phyloP scores from a whole-genome alignment of 2,113 vertebrate genomes.

The Fregata magnificens region DNA sequence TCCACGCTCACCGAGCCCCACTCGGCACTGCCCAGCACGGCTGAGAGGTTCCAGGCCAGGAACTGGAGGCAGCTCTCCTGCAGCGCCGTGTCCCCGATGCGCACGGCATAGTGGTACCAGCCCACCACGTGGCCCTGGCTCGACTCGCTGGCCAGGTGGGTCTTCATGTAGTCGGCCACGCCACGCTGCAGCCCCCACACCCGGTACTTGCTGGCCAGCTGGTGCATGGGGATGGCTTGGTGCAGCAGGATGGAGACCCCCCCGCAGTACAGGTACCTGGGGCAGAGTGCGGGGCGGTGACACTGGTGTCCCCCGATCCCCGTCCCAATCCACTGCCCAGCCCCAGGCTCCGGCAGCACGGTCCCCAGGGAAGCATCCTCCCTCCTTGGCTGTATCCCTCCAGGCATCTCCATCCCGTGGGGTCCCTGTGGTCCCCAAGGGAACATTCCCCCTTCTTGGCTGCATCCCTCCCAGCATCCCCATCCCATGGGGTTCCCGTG shows the following conservation, averaged over 20 bases:
- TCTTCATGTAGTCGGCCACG: conserved; percentile 89
- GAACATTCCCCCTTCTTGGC: background rate
- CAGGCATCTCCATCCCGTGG: accelerated
- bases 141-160: conserved; percentile 82
- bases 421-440: too few relatives aligned
- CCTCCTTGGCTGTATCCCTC: too few relatives aligned
- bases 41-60: conserved; percentile 92
- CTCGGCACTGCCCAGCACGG: conserved; percentile 81
- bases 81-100: conserved; percentile 76
- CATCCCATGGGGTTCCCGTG: background rate
- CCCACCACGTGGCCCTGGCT: conserved; percentile 85
- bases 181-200: conserved; percentile 84
- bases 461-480: background rate
- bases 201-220: conserved; percentile 87
- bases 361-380: background rate
- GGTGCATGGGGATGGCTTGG: conserved; percentile 88
- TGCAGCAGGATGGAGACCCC: conserved; percentile 85
- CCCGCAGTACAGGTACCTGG: conserved; percentile 93
- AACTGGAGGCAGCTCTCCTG: conserved; percentile 89
- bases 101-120: conserved; percentile 91
- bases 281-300: accelerated
- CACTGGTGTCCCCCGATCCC: accelerated
- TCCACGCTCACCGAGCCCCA: conserved; percentile 84
- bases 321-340: background rate
- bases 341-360: accelerated